These are phyloP conservation scores for Leptinotarsa tumamoca DNA, from an alignment of 2,888 invertebrate genomes.

Conservation along the genomic window DNA sequence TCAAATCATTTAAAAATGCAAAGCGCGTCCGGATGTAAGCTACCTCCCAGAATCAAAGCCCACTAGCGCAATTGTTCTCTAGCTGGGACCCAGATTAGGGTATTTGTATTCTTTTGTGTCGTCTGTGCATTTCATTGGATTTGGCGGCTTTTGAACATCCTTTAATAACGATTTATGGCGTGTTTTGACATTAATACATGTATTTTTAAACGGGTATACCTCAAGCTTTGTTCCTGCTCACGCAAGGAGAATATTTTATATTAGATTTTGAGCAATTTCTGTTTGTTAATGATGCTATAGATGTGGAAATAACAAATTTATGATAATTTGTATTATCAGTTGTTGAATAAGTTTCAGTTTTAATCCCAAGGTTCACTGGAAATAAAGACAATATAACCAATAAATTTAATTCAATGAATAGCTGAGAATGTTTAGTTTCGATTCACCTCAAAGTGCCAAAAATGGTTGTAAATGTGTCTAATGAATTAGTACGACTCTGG, in stretches of 20 bases:
- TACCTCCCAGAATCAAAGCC: constrained; percentile 45
- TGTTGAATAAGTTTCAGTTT: no score
- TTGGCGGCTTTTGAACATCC: constrained; percentile 60
- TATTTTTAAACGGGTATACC: constrained; percentile 50
- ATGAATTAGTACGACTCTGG: no score
- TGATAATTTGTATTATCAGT: no score
- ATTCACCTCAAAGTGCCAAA: no score
- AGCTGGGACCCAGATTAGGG: constrained; percentile 50
- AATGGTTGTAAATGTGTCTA: no score
- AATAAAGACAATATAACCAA: no score
- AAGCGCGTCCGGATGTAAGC: constrained; percentile 31
- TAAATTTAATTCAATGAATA: no score
- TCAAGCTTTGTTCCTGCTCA: constrained; percentile 20
- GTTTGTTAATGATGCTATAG: no score
- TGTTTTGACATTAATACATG: constrained; percentile 64
- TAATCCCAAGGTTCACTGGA: no score
- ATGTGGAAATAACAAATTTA: no score
- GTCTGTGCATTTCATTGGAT: constrained; percentile 61
- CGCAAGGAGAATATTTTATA: constrained; percentile 34
- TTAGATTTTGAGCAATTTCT: constrained; percentile 3
- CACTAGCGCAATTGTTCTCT: constrained; percentile 17
- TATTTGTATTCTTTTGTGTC: constrained; percentile 58
- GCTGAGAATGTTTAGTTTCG: no score
- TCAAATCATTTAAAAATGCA: constrained; percentile 31
- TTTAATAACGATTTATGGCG: constrained; percentile 64